These are phyloP conservation scores for Poeciliopsis retropinna DNA, from an alignment of 2,113 vertebrate species.

Conservation along the genomic window DNA sequence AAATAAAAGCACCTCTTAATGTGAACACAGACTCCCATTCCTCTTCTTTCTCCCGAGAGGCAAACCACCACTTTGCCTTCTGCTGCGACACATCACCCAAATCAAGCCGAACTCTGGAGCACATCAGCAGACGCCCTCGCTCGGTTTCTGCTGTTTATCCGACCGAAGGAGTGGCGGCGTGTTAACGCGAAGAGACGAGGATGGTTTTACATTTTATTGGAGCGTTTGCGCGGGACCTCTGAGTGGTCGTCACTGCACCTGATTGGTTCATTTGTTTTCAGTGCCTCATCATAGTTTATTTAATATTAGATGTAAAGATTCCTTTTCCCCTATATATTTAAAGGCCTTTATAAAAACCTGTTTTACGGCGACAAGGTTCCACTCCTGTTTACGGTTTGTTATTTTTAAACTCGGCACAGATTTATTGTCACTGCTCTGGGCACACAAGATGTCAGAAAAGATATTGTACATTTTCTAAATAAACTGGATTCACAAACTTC, in stretches of 20 bases:
- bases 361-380: neutral
- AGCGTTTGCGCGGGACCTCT: neutral
- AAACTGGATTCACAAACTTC: slow-evolving; percentile 47
- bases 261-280: slow-evolving; percentile 27
- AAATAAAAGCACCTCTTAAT: neutral
- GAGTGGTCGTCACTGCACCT: slow-evolving; percentile 22
- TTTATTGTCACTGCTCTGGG: slow-evolving; percentile 28
- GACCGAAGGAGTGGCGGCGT: slow-evolving; percentile 46
- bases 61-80: slow-evolving; percentile 72
- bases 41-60: slow-evolving; percentile 22
- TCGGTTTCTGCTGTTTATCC: slow-evolving; percentile 1
- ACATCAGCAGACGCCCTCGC: slow-evolving; percentile 27
- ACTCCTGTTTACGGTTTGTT: slow-evolving; percentile 1
- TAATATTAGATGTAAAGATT: neutral
- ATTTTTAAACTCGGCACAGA: slow-evolving; percentile 22
- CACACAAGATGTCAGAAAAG: slow-evolving; percentile 42
- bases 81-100: slow-evolving; percentile 34
- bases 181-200: slow-evolving; percentile 8
- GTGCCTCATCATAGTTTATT: slow-evolving; percentile 39
- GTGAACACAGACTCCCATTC: slow-evolving; percentile 11
- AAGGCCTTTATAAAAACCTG: neutral
- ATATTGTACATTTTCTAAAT: slow-evolving; percentile 54
- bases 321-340: neutral
- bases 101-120: slow-evolving; percentile 11
- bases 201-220: slow-evolving; percentile 15